phyloP scores from a whole-genome alignment of 2,888 invertebrate species.

The Lithophane socia region DNA sequence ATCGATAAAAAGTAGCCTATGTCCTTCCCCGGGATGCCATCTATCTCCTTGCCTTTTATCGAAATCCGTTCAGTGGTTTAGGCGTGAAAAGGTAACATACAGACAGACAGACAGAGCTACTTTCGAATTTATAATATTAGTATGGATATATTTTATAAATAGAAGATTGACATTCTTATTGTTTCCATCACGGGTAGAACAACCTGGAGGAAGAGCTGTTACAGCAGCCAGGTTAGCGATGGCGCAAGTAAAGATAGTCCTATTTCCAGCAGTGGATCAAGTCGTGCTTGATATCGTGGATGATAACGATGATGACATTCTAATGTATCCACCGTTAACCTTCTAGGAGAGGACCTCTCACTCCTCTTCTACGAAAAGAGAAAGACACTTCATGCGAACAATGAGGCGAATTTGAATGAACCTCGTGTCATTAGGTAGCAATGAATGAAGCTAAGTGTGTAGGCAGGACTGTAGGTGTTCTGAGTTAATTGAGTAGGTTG shows the following conservation, averaged over 20 bases:
- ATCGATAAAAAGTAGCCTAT: no score
- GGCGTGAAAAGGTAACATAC: no score
- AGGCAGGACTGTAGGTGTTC: conserved; percentile 53
- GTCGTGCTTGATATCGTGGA: background rate
- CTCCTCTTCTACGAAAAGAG: conserved; percentile 34
- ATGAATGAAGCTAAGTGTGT: conserved; percentile 43
- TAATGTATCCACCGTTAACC: background rate
- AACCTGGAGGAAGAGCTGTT: background rate
- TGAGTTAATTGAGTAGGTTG: conserved; percentile 42
- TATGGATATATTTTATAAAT: background rate
- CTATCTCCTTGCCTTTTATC: no score
- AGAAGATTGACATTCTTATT: background rate
- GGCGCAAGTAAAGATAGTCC: background rate
- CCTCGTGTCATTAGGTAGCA: conserved; percentile 5
- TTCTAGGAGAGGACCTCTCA: conserved; percentile 13
- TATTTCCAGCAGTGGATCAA: background rate
- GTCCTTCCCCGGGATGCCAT: no score
- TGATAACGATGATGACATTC: background rate
- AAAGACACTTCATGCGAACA: conserved; percentile 21
- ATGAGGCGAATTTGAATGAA: conserved; percentile 41
- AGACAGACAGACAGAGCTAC: no score
- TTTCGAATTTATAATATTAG: no score
- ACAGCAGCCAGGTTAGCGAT: background rate
- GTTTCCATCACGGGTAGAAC: background rate
- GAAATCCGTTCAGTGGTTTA: no score